phyloP scores from a whole-genome alignment of 2,113 vertebrate species.

The Poecilia latipinna region DNA sequence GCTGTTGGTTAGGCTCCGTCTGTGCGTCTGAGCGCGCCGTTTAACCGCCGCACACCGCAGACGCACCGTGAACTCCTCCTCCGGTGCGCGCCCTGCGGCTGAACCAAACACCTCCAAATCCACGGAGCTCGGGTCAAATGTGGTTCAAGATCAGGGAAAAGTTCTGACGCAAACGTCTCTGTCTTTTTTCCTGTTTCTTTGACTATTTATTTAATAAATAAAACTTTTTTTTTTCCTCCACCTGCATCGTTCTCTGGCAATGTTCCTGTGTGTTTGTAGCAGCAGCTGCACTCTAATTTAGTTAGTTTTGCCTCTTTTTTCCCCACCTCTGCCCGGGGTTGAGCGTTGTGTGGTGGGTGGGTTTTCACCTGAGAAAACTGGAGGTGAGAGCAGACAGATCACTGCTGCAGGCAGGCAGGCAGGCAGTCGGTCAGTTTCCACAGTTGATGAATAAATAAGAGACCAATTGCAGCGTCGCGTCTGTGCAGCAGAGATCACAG shows the following conservation, averaged over 20 bases:
- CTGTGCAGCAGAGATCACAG: slow-evolving; percentile 63
- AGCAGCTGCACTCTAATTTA: neutral
- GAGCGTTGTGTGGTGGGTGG: neutral
- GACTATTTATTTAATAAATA: neutral
- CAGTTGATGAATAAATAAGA: slow-evolving; percentile 77
- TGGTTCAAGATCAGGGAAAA: slow-evolving; percentile 1
- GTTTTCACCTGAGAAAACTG: slow-evolving; percentile 39
- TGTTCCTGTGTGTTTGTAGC: neutral
- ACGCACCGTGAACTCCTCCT: slow-evolving; percentile 74
- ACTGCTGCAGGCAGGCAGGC: slow-evolving; percentile 11
- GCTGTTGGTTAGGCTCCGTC: slow-evolving; percentile 43
- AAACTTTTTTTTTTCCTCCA: neutral
- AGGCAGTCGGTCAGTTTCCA: slow-evolving; percentile 58
- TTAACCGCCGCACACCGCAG: slow-evolving; percentile 53
- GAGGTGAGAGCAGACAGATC: slow-evolving; percentile 51
- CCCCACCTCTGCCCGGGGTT: neutral
- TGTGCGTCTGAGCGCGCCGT: slow-evolving; percentile 58
- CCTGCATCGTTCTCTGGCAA: neutral
- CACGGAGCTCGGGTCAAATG: slow-evolving; percentile 49
- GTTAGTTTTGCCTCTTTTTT: neutral
- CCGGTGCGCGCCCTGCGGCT: slow-evolving; percentile 60
- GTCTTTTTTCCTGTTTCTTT: neutral
- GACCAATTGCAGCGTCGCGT: slow-evolving; percentile 67
- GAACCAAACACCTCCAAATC: slow-evolving; percentile 61
- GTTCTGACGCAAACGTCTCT: neutral